Conservation (phyloP, 2,797 vertebrate species). For the Anguilla anguilla region DNA sequence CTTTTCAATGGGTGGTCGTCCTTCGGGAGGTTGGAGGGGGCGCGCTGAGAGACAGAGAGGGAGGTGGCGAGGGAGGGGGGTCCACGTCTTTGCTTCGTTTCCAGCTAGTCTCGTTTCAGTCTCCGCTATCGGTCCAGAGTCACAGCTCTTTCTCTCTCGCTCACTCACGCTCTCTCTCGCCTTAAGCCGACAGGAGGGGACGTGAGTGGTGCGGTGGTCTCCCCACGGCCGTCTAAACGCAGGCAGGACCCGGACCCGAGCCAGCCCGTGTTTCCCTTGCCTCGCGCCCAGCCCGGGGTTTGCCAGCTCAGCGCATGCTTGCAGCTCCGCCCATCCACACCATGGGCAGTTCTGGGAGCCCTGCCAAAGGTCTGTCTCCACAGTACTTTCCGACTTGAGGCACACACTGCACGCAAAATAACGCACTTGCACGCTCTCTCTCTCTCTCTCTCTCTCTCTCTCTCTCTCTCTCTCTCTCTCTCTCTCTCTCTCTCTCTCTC, state of each 20-base stretch:
- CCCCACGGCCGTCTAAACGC: conserved; percentile 66
- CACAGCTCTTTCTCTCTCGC: conserved; percentile 25
- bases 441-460: conserved; percentile 27
- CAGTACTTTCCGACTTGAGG: not conserved
- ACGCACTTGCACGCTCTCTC: conserved; percentile 16
- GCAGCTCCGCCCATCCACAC: conserved; percentile 73
- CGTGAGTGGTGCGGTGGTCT: conserved; percentile 60
- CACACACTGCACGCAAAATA: not conserved
- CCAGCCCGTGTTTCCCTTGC: conserved; percentile 69
- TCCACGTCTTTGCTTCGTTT: conserved; percentile 62
- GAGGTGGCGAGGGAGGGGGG: conserved; percentile 64
- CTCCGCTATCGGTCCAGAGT: conserved; percentile 23
- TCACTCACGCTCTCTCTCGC: conserved; percentile 41
- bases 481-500: conserved; percentile 7
- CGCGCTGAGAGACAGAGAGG: conserved; percentile 53
- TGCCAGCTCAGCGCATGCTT: conserved; percentile 81
- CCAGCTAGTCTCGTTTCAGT: conserved; percentile 58
- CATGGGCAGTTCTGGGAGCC: conserved; percentile 64
- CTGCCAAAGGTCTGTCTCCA: conserved; percentile 44
- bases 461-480: conserved; percentile 8
- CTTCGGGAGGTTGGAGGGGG: conserved; percentile 60
- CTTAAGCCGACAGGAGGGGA: conserved; percentile 54
- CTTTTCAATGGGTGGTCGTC: conserved; percentile 67
- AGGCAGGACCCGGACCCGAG: conserved; percentile 74
- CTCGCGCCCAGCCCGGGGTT: conserved; percentile 59